A percentile compares a stretch with the other conserved stretches of the same genome.
phyloP scores from a whole-genome alignment of 2,797 vertebrate species.

The Crossoptilon crossoptilon region DNA sequence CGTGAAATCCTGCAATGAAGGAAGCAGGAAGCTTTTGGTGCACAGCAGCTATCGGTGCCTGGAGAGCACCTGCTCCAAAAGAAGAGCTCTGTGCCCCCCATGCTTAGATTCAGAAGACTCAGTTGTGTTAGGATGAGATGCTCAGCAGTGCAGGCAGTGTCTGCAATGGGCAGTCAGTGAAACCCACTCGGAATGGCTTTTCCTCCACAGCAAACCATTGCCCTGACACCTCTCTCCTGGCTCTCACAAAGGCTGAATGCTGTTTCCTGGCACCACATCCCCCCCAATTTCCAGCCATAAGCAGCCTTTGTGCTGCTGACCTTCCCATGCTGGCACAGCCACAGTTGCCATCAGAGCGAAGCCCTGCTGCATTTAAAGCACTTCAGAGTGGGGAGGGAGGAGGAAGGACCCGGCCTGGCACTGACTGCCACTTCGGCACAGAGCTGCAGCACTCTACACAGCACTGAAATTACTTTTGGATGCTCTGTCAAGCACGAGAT shows the following conservation, averaged over 20 bases:
- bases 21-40: too few species aligned
- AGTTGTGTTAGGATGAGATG: not conserved
- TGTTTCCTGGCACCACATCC: conserved; percentile 52
- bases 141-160: not conserved
- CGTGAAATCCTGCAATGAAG: too few species aligned
- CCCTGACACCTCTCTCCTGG: conserved; percentile 56
- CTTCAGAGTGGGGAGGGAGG: conserved; percentile 8
- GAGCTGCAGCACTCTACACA: conserved; percentile 33
- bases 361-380: conserved; percentile 3
- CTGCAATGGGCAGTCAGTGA: not conserved
- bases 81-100: not conserved
- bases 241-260: conserved; percentile 58
- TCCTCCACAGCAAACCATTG: conserved; percentile 22
- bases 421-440: conserved; percentile 58
- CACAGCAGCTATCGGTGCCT: too few species aligned
- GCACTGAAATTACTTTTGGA: conserved; percentile 81
- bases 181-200: not conserved
- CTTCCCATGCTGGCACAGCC: conserved; percentile 43
- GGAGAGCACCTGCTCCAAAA: not conserved
- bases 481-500: conserved; percentile 83
- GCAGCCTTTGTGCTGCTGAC: conserved; percentile 68
- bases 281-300: conserved; percentile 66
- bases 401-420: not conserved
- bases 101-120: not conserved
- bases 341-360: conserved; percentile 45